Evolutionary conservation across 2,797 vertebrate species (phyloP).

Genomic region (Sebastes diploproa): DNA sequence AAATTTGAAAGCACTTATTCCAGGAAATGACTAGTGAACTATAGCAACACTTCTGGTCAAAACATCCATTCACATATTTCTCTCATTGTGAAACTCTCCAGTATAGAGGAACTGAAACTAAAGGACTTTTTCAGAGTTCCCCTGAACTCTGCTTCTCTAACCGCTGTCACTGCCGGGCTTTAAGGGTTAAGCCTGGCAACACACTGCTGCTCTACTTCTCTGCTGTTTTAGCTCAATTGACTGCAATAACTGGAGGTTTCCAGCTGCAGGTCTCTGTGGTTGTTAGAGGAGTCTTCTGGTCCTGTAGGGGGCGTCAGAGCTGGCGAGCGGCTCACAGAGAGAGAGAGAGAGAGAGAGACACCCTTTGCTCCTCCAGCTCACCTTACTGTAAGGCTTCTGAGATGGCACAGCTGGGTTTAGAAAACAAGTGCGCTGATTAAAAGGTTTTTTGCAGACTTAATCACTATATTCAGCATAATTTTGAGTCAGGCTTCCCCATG

Average conservation of each 20-base stretch:
- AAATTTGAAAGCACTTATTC: background rate
- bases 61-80: conserved; percentile 11
- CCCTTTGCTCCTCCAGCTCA: conserved; percentile 26
- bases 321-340: conserved; percentile 16
- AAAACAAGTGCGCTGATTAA: conserved; percentile 30
- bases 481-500: background rate
- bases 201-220: background rate
- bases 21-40: background rate
- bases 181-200: conserved; percentile 19
- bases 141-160: background rate
- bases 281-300: conserved; percentile 6
- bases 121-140: background rate
- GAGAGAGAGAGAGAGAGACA: background rate
- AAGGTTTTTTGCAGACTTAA: conserved; percentile 13
- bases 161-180: background rate
- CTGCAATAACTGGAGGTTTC: conserved; percentile 31
- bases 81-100: conserved; percentile 22
- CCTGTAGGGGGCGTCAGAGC: conserved; percentile 76
- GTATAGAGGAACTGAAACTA: conserved; percentile 33
- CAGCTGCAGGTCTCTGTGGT: conserved; percentile 28
- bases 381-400: conserved; percentile 7
- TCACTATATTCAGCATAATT: background rate
- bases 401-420: conserved; percentile 28
- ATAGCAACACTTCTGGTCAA: background rate
- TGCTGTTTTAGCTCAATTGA: conserved; percentile 28